These are phyloP conservation scores for Eulimnadia texana DNA, from an alignment of 1,140 invertebrate genomes.

Conservation along the genomic window DNA sequence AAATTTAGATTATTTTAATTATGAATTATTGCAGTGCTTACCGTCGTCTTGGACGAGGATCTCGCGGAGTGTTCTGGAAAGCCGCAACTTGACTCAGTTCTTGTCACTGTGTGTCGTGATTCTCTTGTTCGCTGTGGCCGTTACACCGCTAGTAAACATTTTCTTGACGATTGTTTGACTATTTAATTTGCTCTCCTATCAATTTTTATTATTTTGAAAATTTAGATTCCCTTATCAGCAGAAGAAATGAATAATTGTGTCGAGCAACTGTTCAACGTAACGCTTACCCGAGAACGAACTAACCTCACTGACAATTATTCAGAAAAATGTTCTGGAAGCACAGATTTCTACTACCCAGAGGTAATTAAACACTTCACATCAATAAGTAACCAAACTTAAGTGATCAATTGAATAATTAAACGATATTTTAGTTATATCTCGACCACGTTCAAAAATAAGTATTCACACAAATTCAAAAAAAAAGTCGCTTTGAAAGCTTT, in stretches of 20 bases:
- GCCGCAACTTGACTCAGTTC: slow-evolving; percentile 15
- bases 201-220: too few relatives aligned
- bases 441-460: too few relatives aligned
- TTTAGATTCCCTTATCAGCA: not conserved
- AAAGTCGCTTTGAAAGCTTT: too few relatives aligned
- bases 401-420: too few relatives aligned
- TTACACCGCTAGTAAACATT: slow-evolving; percentile 16
- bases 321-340: not conserved
- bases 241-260: not conserved
- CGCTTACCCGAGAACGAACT: not conserved
- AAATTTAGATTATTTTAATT: too few relatives aligned
- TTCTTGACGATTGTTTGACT: too few relatives aligned
- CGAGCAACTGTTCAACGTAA: not conserved
- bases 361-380: not conserved
- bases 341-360: not conserved
- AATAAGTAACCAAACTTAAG: too few relatives aligned
- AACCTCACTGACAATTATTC: not conserved
- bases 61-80: slow-evolving; percentile 7
- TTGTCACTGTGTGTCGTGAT: slow-evolving; percentile 17
- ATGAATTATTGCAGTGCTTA: too few relatives aligned
- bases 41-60: too few relatives aligned
- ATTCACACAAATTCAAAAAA: too few relatives aligned
- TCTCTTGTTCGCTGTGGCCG: slow-evolving; percentile 12
- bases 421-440: too few relatives aligned
- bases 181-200: too few relatives aligned